These are phyloP conservation scores for Larimichthys crocea DNA, from an alignment of 2,113 vertebrate genomes.

Conservation along the genomic window DNA sequence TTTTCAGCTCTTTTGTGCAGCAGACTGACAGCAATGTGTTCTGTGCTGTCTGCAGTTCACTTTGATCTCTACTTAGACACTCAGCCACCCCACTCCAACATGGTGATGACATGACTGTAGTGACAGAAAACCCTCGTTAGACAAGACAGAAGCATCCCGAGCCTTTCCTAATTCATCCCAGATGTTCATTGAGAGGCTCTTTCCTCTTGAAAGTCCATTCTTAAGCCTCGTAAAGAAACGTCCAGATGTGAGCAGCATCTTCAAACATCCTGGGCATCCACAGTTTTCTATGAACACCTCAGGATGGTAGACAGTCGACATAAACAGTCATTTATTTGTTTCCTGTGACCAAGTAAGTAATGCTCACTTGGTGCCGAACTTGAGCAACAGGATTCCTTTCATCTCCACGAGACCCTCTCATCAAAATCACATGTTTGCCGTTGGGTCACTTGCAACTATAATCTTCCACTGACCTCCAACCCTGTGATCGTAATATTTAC, in stretches of 20 bases:
- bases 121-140: conserved; percentile 49
- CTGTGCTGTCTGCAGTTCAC: conserved; percentile 21
- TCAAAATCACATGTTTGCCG: conserved; percentile 32
- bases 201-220: conserved; percentile 23
- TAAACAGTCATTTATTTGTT: conserved; percentile 69
- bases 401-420: conserved; percentile 32
- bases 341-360: conserved; percentile 54
- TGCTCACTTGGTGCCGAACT: conserved; percentile 23
- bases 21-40: conserved; percentile 39
- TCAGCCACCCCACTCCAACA: not conserved
- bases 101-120: conserved; percentile 32
- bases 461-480: conserved; percentile 48
- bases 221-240: conserved; percentile 59
- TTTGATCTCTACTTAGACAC: conserved; percentile 44
- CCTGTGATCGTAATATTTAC: conserved; percentile 21
- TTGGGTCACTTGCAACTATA: conserved; percentile 28
- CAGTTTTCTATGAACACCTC: conserved; percentile 32
- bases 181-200: conserved; percentile 36
- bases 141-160: conserved; percentile 37
- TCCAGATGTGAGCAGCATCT: conserved; percentile 65
- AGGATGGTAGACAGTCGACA: conserved; percentile 60
- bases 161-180: conserved; percentile 54
- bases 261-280: conserved; percentile 29
- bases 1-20: conserved; percentile 31
- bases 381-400: conserved; percentile 52